These are phyloP conservation scores for Drosophila tani DNA, from an alignment of 1,140 invertebrate species.

Conservation along the genomic window DNA sequence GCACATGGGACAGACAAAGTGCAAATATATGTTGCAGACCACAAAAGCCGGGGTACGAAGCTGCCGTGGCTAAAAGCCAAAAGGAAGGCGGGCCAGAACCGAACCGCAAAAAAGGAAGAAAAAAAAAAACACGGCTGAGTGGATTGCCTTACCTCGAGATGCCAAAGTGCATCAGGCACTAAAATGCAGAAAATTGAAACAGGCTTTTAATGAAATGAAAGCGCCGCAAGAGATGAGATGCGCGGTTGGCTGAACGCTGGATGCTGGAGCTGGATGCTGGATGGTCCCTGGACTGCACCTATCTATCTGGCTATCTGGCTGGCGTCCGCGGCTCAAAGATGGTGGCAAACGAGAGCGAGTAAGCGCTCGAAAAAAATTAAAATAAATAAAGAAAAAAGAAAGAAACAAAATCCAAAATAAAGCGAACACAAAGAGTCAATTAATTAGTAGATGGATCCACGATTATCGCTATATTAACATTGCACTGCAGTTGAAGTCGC, in stretches of 20 bases:
- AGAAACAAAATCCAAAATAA: slow-evolving; percentile 36
- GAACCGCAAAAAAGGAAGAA: not conserved
- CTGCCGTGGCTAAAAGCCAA: slow-evolving; percentile 20
- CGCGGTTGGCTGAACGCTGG: slow-evolving; percentile 7
- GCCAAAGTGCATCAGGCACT: slow-evolving; percentile 84
- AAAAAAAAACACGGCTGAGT: slow-evolving; percentile 16
- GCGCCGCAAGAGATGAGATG: slow-evolving; percentile 63
- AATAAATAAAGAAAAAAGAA: not conserved
- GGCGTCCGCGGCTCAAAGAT: slow-evolving; percentile 30
- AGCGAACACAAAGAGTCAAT: slow-evolving; percentile 83
- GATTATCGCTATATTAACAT: slow-evolving; percentile 83
- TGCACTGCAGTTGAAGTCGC: slow-evolving; percentile 35
- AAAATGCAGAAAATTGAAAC: slow-evolving; percentile 85
- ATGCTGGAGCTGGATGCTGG: not conserved
- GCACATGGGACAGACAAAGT: slow-evolving; percentile 56
- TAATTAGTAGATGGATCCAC: slow-evolving; percentile 84
- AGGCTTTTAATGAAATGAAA: slow-evolving; percentile 83
- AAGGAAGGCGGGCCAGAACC: slow-evolving; percentile 21
- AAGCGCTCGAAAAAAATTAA: not conserved
- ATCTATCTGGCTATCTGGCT: slow-evolving; percentile 32
- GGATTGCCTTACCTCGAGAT: slow-evolving; percentile 53
- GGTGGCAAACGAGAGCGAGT: slow-evolving; percentile 36
- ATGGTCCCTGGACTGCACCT: not conserved
- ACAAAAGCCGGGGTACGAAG: slow-evolving; percentile 27
- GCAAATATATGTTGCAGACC: slow-evolving; percentile 73